These are phyloP conservation scores for Heliconius ethilla DNA, from an alignment of 2,888 invertebrate species.

Conservation along the genomic window DNA sequence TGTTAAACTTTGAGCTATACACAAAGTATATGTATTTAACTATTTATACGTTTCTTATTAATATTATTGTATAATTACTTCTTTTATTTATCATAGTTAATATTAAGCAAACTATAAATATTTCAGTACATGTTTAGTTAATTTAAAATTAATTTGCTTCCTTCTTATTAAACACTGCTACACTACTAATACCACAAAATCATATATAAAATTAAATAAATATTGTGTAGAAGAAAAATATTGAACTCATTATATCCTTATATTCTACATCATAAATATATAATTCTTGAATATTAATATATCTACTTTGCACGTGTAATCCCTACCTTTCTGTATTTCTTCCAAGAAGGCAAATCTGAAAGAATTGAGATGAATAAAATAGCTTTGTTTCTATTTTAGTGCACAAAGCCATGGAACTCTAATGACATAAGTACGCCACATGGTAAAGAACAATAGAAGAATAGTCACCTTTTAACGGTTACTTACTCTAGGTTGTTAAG, in stretches of 20 bases:
- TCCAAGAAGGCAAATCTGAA: constrained; percentile 15
- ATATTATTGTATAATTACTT: no score
- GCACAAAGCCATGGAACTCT: not conserved
- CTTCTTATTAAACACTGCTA: not conserved
- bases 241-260: no score
- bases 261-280: no score
- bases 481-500: not conserved
- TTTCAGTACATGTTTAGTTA: not conserved
- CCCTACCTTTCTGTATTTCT: not conserved
- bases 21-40: not conserved
- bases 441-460: constrained; percentile 18
- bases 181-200: no score
- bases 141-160: not conserved
- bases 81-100: no score
- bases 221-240: no score
- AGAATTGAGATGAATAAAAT: not conserved
- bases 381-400: constrained; percentile 6
- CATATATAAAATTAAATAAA: no score
- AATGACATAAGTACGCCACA: constrained; percentile 4
- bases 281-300: no score
- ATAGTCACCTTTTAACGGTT: constrained; percentile 7
- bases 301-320: no score
- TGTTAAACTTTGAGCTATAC: not conserved
- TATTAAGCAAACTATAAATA: no score
- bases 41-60: no score